These are phyloP conservation scores for Coelogynopora nodosa DNA, from an alignment of 2,888 invertebrate species.

Conservation along the genomic window DNA sequence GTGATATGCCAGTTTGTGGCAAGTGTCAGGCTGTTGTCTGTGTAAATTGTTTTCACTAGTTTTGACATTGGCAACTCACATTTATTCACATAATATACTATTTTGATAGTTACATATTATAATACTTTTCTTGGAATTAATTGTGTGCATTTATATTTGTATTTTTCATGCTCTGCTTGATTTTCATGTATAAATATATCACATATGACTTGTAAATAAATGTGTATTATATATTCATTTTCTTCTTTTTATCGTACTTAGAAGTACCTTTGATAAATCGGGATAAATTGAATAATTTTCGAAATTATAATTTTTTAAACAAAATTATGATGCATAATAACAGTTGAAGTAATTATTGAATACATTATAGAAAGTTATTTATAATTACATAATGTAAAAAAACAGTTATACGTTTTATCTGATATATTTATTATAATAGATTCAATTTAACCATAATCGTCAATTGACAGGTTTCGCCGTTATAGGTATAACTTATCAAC, in stretches of 20 bases:
- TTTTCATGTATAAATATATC: neutral
- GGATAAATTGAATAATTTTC: neutral
- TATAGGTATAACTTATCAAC: neutral
- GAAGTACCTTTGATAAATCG: neutral
- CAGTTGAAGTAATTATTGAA: neutral
- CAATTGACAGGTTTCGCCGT: neutral
- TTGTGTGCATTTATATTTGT: neutral
- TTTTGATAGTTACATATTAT: neutral
- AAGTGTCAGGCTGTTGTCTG: constrained; percentile 34
- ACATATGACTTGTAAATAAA: neutral
- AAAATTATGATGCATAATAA: neutral
- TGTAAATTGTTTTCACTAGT: neutral
- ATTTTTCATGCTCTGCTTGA: neutral
- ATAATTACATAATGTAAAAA: neutral
- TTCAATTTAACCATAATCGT: neutral
- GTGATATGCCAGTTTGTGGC: constrained; percentile 25
- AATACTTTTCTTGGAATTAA: neutral
- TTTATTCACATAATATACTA: neutral
- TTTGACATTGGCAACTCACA: neutral
- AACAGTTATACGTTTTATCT: neutral
- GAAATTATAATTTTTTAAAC: neutral
- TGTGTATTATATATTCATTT: neutral
- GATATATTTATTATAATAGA: neutral
- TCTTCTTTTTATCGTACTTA: neutral
- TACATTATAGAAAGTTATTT: neutral